Evolutionary conservation across 1,140 invertebrate species (phyloP), one percentile per base, ranked within the genome.

Genomic region (Ceratina japonica): DNA sequence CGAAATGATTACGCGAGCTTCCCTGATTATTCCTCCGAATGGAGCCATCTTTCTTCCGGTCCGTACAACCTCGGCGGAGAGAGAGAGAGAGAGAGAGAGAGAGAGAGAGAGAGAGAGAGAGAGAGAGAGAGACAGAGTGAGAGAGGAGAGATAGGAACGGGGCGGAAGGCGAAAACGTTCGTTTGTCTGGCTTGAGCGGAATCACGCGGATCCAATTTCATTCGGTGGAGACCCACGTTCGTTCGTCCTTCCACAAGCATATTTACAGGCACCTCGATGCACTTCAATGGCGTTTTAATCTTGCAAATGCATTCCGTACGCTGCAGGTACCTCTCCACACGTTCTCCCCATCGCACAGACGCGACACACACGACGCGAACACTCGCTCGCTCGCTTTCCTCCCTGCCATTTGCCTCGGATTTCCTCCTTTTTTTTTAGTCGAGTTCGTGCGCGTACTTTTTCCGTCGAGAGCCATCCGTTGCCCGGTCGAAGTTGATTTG

Each of bases 221-320:
- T 76, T 78, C 74, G 72, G 54, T 75, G 58, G 64, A 49, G 59
- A 18, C 52, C 54, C 69, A 5, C 15, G n/a, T 16, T 24, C 63
- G 56, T 22, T 77, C 62, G 70, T 78, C 62, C 68, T 63, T 56
- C 68, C 52, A 24, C 66, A 58, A 68, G 82, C 76, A 84, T 87
- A 87, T 87, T 81, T 87, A 85, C 80, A 83, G 86, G 76, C 80
- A 69, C 71, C 83, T 84, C 71, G 71, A 79, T 86, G 81, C 82
- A 80, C 64, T 72, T 81, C 69, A 82, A 85, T 83, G 71, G 79
- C 73, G 49, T 85, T 89, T 89, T 89, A 87, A 88, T 89, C 87
- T 84, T 27, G 79, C 81, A 83, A 88, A 84, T 86, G 82, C 79
- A 81, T 78, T 75, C 61, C 61, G n/a, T 31, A 24, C 20, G 5